These are phyloP conservation scores for Hippocampus barbouri DNA, from an alignment of 2,113 vertebrate genomes.

Conservation along the genomic window DNA sequence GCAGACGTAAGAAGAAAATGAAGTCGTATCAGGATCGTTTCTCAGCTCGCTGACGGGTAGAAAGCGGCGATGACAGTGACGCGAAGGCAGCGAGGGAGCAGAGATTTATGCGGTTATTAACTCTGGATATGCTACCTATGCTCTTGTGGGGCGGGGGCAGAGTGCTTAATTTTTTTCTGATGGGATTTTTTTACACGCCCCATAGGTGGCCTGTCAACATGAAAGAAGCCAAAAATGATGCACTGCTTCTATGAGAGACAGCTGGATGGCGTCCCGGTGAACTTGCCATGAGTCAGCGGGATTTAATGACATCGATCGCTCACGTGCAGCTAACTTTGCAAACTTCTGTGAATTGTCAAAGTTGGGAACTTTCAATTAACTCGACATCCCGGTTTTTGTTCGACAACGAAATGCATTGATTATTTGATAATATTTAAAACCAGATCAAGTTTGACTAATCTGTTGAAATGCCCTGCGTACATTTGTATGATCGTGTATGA, in stretches of 20 bases:
- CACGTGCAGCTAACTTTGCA: conserved; percentile 39
- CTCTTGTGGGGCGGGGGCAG: too few relatives aligned
- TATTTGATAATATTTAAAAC: too few relatives aligned
- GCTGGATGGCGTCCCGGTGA: conserved; percentile 13
- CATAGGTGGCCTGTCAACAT: conserved; percentile 10
- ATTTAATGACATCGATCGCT: conserved; percentile 49
- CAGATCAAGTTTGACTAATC: not conserved
- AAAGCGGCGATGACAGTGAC: not conserved
- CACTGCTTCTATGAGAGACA: conserved; percentile 5
- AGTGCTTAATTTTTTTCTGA: not conserved
- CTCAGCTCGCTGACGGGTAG: not conserved
- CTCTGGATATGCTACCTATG: conserved; percentile 7
- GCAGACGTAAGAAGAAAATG: not conserved
- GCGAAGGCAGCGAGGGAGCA: not conserved
- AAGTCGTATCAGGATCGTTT: not conserved
- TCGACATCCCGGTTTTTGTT: too few relatives aligned
- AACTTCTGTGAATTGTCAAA: not conserved
- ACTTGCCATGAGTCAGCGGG: conserved; percentile 34
- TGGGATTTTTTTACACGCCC: conserved; percentile 1
- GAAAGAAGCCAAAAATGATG: conserved; percentile 27
- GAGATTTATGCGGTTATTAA: conserved; percentile 29
- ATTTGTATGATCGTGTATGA: not conserved
- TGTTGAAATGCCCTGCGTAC: not conserved
- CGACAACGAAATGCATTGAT: too few relatives aligned
- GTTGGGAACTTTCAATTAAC: not conserved